Percentiles rank a stretch among this genome's conserved stretches.
phyloP scores from a whole-genome alignment of 2,888 invertebrate genomes.

The Sipunculus nudus region DNA sequence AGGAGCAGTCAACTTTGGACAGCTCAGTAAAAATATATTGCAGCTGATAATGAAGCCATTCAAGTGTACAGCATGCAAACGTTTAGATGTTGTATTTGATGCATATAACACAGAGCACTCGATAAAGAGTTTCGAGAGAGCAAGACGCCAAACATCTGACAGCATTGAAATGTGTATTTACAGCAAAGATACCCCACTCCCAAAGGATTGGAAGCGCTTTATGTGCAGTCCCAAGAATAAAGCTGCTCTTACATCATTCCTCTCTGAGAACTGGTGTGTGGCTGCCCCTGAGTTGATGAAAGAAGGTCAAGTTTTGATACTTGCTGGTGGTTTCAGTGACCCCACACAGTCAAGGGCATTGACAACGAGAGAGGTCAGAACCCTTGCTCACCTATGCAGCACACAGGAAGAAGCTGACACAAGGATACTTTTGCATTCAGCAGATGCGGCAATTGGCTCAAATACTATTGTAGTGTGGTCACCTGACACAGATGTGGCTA shows the following conservation, averaged over 20 bases:
- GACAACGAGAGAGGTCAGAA: background rate
- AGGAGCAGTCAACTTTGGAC: constrained; percentile 7
- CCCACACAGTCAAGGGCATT: background rate
- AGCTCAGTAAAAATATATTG: background rate
- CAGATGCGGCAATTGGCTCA: constrained; percentile 5
- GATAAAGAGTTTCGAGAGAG: constrained; percentile 12
- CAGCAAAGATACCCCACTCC: background rate
- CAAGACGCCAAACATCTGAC: background rate
- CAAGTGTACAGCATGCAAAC: background rate
- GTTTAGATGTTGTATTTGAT: constrained; percentile 16
- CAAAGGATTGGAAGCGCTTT: constrained; percentile 18
- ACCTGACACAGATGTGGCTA: constrained; percentile 11
- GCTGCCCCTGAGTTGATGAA: background rate
- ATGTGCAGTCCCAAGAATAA: constrained; percentile 11
- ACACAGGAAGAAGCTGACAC: constrained; percentile 19
- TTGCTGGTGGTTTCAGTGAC: background rate
- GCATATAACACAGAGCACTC: background rate
- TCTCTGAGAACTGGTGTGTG: constrained; percentile 4
- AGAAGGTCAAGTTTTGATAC: background rate
- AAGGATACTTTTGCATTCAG: constrained; percentile 11
- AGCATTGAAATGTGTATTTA: constrained; percentile 3
- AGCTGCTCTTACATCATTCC: constrained; percentile 1
- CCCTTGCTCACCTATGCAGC: background rate
- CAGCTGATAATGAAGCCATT: background rate
- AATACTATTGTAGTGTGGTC: background rate